phyloP scores from a whole-genome alignment of 2,888 invertebrate genomes.

The Linhomoeus sp. region DNA sequence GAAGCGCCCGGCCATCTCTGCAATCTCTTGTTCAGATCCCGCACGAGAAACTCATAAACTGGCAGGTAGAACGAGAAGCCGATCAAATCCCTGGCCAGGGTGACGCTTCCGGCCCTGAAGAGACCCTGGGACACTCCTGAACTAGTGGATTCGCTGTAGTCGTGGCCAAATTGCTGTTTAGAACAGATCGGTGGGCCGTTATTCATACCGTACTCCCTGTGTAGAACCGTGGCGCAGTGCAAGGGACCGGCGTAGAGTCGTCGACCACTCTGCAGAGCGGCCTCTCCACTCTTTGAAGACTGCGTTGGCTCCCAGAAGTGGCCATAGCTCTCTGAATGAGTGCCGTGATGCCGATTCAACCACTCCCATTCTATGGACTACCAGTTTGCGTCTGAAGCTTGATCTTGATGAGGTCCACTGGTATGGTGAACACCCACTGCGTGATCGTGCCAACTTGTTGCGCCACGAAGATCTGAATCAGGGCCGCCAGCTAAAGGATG shows the following conservation, averaged over 20 bases:
- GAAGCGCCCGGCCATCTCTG: too few species aligned
- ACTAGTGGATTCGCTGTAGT: too few species aligned
- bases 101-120: conserved; percentile 27
- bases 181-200: conserved; percentile 23
- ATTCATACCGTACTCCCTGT: conserved; percentile 37
- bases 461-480: conserved; percentile 36
- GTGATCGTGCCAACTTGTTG: conserved; percentile 43
- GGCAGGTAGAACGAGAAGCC: conserved; percentile 22
- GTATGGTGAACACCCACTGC: conserved; percentile 42
- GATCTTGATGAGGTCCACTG: conserved; percentile 48
- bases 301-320: conserved; percentile 6
- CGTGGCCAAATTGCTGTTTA: too few species aligned
- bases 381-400: conserved; percentile 38
- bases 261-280: not conserved
- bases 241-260: conserved; percentile 32
- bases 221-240: conserved; percentile 35
- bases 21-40: too few species aligned
- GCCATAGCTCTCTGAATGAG: conserved; percentile 9
- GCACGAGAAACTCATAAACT: conserved; percentile 14
- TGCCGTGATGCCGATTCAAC: too few species aligned
- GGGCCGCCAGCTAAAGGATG: too few species aligned
- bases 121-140: conserved; percentile 17
- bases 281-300: too few species aligned
- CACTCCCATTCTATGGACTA: too few species aligned
- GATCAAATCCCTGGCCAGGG: conserved; percentile 22